Percentiles rank a stretch among this genome's conserved stretches.
Evolutionary conservation across 2,888 invertebrate genomes (phyloP).

Genomic region (Drosophila mulleri): DNA sequence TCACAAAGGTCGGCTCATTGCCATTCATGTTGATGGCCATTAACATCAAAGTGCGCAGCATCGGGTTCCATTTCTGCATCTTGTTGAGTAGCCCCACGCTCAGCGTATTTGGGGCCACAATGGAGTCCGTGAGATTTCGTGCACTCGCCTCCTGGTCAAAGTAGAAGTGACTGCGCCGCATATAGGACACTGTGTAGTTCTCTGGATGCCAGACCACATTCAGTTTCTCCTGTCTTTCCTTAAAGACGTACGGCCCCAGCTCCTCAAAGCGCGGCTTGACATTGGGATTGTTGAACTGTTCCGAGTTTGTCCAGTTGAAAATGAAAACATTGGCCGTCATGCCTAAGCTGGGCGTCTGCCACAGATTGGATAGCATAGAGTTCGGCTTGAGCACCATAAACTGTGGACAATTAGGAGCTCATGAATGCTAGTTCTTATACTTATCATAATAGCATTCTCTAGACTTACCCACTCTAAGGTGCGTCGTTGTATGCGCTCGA

Average conservation of each 20-base stretch:
- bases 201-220: conserved; percentile 89
- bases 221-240: conserved; percentile 88
- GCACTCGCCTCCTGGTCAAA: conserved; percentile 84
- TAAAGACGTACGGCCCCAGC: conserved; percentile 88
- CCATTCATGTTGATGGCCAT: conserved; percentile 86
- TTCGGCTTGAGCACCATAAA: conserved; percentile 87
- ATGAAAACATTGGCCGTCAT: conserved; percentile 88
- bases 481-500: conserved; percentile 55
- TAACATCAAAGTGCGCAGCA: conserved; percentile 84
- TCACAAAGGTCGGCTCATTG: conserved; percentile 87
- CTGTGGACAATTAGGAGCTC: conserved; percentile 81
- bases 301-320: conserved; percentile 92
- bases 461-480: conserved; percentile 55
- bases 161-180: conserved; percentile 88
- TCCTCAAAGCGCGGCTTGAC: conserved; percentile 86
- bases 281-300: conserved; percentile 86
- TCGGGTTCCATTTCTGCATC: conserved; percentile 57
- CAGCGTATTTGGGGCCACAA: conserved; percentile 69
- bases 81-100: conserved; percentile 65
- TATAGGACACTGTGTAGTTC: conserved; percentile 90
- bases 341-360: conserved; percentile 89
- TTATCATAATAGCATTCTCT: background rate
- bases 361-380: conserved; percentile 85
- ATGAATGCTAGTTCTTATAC: background rate
- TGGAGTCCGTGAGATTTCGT: conserved; percentile 57